phyloP scores from a whole-genome alignment of 2,888 invertebrate species.

The Meteorus cinctellus region DNA sequence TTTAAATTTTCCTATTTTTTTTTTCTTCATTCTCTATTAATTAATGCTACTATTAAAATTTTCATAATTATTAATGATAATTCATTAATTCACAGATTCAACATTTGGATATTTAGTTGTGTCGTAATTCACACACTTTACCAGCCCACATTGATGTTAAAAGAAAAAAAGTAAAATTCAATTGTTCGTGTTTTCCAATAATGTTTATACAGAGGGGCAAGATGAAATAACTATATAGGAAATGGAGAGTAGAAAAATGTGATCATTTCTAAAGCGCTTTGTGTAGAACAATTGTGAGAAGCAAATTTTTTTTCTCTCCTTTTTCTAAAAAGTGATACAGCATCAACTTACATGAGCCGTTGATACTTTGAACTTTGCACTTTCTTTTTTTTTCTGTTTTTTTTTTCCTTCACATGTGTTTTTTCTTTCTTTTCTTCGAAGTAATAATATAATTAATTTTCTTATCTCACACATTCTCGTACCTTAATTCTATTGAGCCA shows the following conservation, averaged over 20 bases:
- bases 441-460: slow-evolving; percentile 16
- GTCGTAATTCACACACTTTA: background rate
- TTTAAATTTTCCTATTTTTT: slow-evolving; percentile 16
- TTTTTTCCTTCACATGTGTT: slow-evolving; percentile 16
- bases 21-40: slow-evolving; percentile 2
- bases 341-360: slow-evolving; percentile 61
- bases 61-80: slow-evolving; percentile 42
- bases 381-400: slow-evolving; percentile 34
- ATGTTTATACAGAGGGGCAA: slow-evolving; percentile 64
- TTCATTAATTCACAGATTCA: slow-evolving; percentile 3
- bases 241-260: slow-evolving; percentile 32
- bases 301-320: slow-evolving; percentile 22
- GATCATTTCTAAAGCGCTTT: slow-evolving; percentile 16
- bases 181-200: slow-evolving; percentile 60
- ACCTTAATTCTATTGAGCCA: slow-evolving; percentile 67
- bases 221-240: slow-evolving; percentile 57
- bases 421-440: slow-evolving; percentile 3
- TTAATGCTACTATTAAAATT: slow-evolving; percentile 16
- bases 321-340: slow-evolving; percentile 52
- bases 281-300: slow-evolving; percentile 16
- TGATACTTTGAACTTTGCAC: slow-evolving; percentile 50
- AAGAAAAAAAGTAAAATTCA: slow-evolving; percentile 31
- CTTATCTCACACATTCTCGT: slow-evolving; percentile 52
- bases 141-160: background rate
- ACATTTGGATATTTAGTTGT: slow-evolving; percentile 23